Evolutionary conservation across 1,140 invertebrate species (phyloP).

Genomic region (Venustaconcha ellipsiformis): DNA sequence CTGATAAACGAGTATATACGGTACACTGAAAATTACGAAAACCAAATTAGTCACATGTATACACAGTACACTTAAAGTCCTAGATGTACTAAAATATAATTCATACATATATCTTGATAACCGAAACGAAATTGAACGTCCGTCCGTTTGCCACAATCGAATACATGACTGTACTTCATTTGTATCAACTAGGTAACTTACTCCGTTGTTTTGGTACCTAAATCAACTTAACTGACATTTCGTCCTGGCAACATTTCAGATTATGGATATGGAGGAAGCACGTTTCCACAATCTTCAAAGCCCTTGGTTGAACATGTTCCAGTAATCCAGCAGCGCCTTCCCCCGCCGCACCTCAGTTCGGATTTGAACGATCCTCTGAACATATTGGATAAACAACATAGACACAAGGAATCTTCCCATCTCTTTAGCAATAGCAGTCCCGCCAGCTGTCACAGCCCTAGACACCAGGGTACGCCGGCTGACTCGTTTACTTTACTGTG

Average conservation of each 20-base stretch:
- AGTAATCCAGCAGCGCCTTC: conserved; percentile 55
- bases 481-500: neutral
- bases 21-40: no score
- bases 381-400: conserved; percentile 55
- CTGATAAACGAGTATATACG: no score
- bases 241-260: conserved; percentile 35
- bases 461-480: conserved; percentile 28
- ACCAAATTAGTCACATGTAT: no score
- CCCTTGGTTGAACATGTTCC: conserved; percentile 63
- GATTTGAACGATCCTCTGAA: conserved; percentile 55
- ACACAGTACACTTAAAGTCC: no score
- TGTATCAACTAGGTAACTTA: neutral
- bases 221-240: neutral
- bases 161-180: neutral
- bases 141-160: no score
- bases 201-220: neutral
- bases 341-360: conserved; percentile 32
- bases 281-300: conserved; percentile 43
- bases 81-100: no score
- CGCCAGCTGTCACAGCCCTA: conserved; percentile 54
- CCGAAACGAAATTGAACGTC: no score
- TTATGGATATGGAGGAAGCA: conserved; percentile 36
- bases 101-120: no score
- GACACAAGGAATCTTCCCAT: conserved; percentile 33
- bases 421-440: conserved; percentile 43